Percentiles rank a stretch among this genome's conserved stretches.
phyloP scores from a whole-genome alignment of 2,888 invertebrate genomes.

The Antitype chi region DNA sequence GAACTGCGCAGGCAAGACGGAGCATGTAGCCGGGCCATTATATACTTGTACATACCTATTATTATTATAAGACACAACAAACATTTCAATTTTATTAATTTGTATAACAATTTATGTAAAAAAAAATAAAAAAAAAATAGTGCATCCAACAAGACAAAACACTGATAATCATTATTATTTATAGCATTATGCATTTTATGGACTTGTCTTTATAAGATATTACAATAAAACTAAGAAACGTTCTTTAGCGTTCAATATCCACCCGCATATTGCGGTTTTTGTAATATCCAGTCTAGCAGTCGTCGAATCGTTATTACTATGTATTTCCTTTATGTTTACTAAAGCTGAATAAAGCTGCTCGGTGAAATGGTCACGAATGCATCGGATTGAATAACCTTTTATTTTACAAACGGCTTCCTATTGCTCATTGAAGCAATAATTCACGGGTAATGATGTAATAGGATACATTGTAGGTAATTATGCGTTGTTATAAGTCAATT shows the following conservation, averaged over 20 bases:
- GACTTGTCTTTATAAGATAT: constrained; percentile 9
- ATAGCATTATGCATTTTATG: background rate
- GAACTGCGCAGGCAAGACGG: no score
- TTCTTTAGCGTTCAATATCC: constrained; percentile 44
- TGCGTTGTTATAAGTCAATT: constrained; percentile 76
- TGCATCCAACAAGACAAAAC: background rate
- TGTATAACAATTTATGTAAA: no score
- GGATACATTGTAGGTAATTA: constrained; percentile 71
- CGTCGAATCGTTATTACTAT: constrained; percentile 50
- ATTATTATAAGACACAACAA: no score
- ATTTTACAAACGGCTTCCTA: constrained; percentile 66
- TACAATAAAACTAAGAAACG: constrained; percentile 7
- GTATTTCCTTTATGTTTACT: constrained; percentile 41
- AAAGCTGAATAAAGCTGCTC: constrained; percentile 34
- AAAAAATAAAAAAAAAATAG: no score
- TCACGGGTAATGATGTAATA: constrained; percentile 72
- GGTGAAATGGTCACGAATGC: constrained; percentile 55
- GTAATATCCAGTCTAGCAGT: constrained; percentile 41
- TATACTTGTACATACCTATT: no score
- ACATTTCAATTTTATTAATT: no score
- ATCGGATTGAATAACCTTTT: constrained; percentile 70
- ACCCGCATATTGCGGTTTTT: constrained; percentile 66
- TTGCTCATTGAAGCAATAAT: constrained; percentile 69
- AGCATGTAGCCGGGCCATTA: no score
- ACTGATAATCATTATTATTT: constrained; percentile 2